Evolutionary conservation across 2,888 invertebrate species (phyloP), one percentile per base, ranked within the genome.

Genomic region (Agrotis puta): DNA sequence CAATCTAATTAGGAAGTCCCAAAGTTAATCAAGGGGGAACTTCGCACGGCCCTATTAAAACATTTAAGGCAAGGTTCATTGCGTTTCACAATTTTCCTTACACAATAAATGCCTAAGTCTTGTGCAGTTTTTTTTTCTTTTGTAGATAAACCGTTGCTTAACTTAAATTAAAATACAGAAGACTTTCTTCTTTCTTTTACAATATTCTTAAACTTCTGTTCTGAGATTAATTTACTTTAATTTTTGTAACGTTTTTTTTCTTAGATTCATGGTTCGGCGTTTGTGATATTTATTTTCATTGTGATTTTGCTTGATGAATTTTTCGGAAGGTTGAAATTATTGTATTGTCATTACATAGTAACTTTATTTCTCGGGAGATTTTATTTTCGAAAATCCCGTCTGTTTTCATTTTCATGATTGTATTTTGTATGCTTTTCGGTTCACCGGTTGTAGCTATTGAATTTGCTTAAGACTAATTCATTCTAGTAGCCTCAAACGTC

Each of bases 1-100:
- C 27, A 83, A 79, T 85, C 67, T 83, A 83, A 85, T 84, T 75
- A 85, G 67, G 51, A 74, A 75, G 74, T 85, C 77, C 83, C 59
- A 75, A 77, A 84, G 74, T 72, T 84, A 84, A 84, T 85, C 80
- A 77, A 72, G 70, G 67, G n/a, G 64, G 57, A 84, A 77, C 64
- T 84, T 83, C 50, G 61, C 70, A 74, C 65, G 69, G 57, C 51
- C 63, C 76, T 77, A 73, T 80, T 74, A 82, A 39, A 77, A 77
- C 67, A 79, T 84, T 82, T 79, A 67, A 76, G 66, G 59, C 56
- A 56, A 64, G 74, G 70, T 76, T 78, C 76, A 83, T 83, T 74
- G 77, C 77, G 71, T 78, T 62, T 67, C 50, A 70, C 70, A 82
- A 74, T 77, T 69, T 51, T 48, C 66, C 61, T 63, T 18, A 57